Percentiles rank a stretch among this genome's conserved stretches.
Conservation (phyloP, 1,140 invertebrate species). For the Asbolus verrucosus region DNA sequence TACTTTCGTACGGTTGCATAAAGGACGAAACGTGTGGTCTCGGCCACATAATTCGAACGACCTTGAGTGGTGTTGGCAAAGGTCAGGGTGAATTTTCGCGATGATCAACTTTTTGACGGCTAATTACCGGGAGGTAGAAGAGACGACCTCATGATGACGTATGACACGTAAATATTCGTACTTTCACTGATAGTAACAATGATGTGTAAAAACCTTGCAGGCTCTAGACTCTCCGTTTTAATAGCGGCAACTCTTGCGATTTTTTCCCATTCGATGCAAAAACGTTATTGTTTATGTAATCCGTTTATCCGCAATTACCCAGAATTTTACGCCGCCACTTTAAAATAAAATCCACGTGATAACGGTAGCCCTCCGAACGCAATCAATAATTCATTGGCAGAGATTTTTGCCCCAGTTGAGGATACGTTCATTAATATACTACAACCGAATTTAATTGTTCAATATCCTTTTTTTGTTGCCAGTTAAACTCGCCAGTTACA, state of each 20-base stretch:
- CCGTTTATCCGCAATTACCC: constrained; percentile 19
- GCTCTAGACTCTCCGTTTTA: constrained; percentile 11
- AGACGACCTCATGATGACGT: no score
- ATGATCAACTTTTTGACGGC: not conserved
- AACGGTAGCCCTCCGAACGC: not conserved
- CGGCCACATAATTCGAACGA: no score
- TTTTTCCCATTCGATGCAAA: constrained; percentile 18
- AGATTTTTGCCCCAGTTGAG: not conserved
- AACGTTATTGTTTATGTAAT: constrained; percentile 31
- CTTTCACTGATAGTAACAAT: no score
- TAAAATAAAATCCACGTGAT: constrained; percentile 13
- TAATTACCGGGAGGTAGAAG: no score
- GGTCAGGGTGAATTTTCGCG: constrained; percentile 21
- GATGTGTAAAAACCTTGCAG: no score
- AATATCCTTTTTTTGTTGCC: no score
- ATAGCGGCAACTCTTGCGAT: not conserved
- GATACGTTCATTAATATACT: no score
- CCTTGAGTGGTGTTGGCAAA: not conserved
- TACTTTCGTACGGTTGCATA: no score
- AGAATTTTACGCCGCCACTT: constrained; percentile 14
- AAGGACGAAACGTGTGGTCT: not conserved
- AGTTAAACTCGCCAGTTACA: no score
- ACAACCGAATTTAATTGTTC: no score
- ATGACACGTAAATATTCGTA: no score
- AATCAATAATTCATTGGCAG: constrained; percentile 19